Base-by-base conservation (phyloP, 2,797 vertebrate genomes). In the Esox lucius region DNA sequence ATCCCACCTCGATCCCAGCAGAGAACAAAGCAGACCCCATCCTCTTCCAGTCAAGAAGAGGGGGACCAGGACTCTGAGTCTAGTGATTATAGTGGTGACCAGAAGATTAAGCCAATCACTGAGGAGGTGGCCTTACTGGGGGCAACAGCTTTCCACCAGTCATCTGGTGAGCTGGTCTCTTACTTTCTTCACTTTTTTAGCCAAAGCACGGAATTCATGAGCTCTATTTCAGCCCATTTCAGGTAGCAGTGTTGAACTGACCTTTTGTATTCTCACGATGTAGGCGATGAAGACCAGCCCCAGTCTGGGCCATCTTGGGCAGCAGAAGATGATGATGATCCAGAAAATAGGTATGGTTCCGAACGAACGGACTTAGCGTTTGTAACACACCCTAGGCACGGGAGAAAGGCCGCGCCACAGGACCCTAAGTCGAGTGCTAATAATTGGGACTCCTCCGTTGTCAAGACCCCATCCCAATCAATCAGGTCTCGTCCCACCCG, bases 261-360 rank as follows among this genome's bases (percentile, higher is more conserved):
- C 11, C 22, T 72, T 13, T 22, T 31, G 2, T n/a, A 2, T 2
- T 28, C 22, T 33, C 16, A 48, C 46, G 61, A 64, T 73, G 31
- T 68, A 98, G 97, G 94, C 87, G 97, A 99, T 90, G 97, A 99
- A 86, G 95, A 94, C 70, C 94, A 95, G 65, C 82, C 87, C 90
- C 93, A 92, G 84, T 87, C 94, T 87, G 93, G 93, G 86, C 91
- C 95, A 91, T 93, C 92, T 77, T 93, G 94, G 93, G 94, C 95
- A 90, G 94, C 95, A 35, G 95, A 95, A 88, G 96, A 97, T 65
- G 97, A 98, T 76, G 97, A 98, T 84, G 97, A 99, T 93, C 96
- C 96, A 83, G 97, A 98, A 96, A 99, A 98, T 99, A 98, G 98
- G 97, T 99, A 98, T 95, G 96, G 93, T 92, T 92, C 91, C 91